A percentile compares a stretch with the other conserved stretches of the same genome.
Conservation (phyloP, 1,140 invertebrate genomes). For the Bombus pascuorum region DNA sequence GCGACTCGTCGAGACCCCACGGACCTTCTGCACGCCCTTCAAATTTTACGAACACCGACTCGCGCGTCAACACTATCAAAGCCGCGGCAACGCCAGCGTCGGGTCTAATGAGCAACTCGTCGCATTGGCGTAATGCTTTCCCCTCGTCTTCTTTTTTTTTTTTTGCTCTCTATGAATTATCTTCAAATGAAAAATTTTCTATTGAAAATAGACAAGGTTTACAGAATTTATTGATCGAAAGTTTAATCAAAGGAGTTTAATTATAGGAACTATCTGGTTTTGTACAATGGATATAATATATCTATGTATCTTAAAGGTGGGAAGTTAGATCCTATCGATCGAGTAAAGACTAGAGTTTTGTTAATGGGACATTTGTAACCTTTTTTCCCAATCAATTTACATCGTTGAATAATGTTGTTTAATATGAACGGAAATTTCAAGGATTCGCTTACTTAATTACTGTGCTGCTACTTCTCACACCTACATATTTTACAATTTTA, state of each 20-base stretch:
- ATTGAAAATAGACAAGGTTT: neutral
- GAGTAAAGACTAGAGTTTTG: too few relatives aligned
- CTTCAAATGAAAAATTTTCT: neutral
- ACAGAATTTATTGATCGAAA: neutral
- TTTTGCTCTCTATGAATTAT: neutral
- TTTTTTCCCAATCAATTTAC: neutral
- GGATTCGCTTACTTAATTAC: neutral
- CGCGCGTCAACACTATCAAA: constrained; percentile 66
- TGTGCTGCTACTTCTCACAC: too few relatives aligned
- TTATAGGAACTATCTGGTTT: too few relatives aligned
- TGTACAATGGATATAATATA: too few relatives aligned
- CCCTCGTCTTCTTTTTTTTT: neutral
- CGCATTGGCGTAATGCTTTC: constrained; percentile 69
- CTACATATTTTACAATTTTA: too few relatives aligned
- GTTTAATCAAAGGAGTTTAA: too few relatives aligned
- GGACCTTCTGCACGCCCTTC: constrained; percentile 72
- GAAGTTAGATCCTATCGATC: neutral
- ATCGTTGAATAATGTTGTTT: neutral
- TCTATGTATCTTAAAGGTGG: neutral
- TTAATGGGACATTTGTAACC: too few relatives aligned
- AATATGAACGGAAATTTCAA: neutral
- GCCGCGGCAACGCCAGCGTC: constrained; percentile 63
- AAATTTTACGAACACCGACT: constrained; percentile 72
- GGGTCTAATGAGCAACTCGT: constrained; percentile 76
- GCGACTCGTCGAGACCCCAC: constrained; percentile 66